Evolutionary conservation across 2,888 invertebrate species (phyloP), one percentile per base, ranked within the genome.

Genomic region (Holacanthella duospinosa): DNA sequence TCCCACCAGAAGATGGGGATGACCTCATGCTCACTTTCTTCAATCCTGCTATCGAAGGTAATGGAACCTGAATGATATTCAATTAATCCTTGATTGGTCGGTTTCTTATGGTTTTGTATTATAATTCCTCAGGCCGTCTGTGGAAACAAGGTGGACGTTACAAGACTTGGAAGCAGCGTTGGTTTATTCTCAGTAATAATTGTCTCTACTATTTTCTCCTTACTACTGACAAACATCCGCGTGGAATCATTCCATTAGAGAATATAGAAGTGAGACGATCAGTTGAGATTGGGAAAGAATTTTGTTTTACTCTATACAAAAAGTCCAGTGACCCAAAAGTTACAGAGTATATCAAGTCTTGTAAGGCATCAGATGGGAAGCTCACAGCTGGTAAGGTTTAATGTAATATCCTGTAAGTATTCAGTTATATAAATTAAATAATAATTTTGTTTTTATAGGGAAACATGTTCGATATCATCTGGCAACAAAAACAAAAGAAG

Each of bases 1-100:
- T 82, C 63, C 81, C 81, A 12, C 80, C 80, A 66, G 81, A 82
- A 74, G 81, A 81, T 71, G 80, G 80, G 19, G 80, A 81, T 74
- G 81, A 81, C 73, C 73, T 81, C 65, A 80, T 81, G 78, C 78
- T 80, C 69, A 80, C 81, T 1, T 82, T 82, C 75, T 81, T 81
- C 74, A 80, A 81, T 72, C 80, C 82, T 1, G 80, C 80, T 71
- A 77, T 80, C 64, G 81, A 82, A 67, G 71, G 71, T 70, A 25
- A 55, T 9, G 48, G 48, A 36, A 36, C 9, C 36, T 12, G 36
- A 36, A 16, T 36, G 36, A 12, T 12, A 12, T 36, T 36, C 9
- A 36, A 36, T 36, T 6, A 36, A 36, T 36, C 16, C 36, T 6
- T n/a, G n/a, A n/a, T 36, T 12, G 36, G 16, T 12, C 36, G 16